Evolutionary conservation across 2,797 vertebrate species (phyloP).

Genomic region (Mustela erminea): DNA sequence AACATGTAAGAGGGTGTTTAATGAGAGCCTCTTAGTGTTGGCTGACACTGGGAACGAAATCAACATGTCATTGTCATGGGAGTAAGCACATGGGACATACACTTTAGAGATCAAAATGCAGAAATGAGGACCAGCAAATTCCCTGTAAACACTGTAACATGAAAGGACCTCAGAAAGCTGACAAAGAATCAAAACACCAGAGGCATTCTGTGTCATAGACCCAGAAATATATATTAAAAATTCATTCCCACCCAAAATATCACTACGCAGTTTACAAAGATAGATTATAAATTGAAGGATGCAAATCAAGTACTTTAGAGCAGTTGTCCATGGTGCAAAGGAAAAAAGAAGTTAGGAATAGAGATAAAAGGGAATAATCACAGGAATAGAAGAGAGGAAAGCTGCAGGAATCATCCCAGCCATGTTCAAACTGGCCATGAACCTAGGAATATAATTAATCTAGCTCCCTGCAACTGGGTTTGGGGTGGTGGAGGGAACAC

Average conservation of each 20-base stretch:
- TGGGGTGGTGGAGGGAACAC: neutral
- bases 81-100: neutral
- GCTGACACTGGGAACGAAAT: neutral
- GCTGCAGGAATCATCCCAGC: neutral
- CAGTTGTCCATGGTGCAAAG: neutral
- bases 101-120: neutral
- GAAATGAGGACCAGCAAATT: neutral
- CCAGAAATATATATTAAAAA: constrained; percentile 29
- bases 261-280: neutral
- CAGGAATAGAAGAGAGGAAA: neutral
- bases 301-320: neutral
- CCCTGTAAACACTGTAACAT: neutral
- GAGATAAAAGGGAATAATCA: neutral
- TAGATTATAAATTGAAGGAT: neutral
- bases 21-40: neutral
- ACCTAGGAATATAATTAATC: neutral
- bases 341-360: neutral
- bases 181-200: neutral
- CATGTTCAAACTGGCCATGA: neutral
- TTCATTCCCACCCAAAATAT: neutral
- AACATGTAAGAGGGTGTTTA: neutral
- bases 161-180: neutral
- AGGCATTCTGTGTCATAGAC: neutral
- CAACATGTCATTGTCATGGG: no score
- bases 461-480: neutral